Evolutionary conservation across 2,113 vertebrate genomes (phyloP).

Genomic region (Lepus americanus): DNA sequence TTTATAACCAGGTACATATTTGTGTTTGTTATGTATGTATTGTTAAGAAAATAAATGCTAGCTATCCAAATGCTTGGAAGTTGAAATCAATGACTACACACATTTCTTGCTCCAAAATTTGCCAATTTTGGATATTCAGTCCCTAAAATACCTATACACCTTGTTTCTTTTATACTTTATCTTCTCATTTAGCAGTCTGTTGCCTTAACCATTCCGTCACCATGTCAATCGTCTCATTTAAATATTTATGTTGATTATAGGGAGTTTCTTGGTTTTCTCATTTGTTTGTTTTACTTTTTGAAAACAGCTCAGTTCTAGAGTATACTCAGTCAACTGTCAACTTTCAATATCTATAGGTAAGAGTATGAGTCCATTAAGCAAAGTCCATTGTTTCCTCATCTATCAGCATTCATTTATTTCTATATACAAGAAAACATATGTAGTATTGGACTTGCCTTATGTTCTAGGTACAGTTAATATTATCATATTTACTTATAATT

Average conservation of each 20-base stretch:
- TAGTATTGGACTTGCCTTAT: background rate
- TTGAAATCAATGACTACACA: background rate
- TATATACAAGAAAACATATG: background rate
- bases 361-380: background rate
- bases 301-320: background rate
- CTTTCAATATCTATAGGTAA: constrained; percentile 27
- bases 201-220: no score
- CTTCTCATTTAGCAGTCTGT: background rate
- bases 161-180: background rate
- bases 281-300: background rate
- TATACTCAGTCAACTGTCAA: constrained; percentile 27
- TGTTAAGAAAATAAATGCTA: background rate
- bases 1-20: background rate
- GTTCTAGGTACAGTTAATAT: background rate
- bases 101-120: background rate
- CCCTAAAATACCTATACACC: background rate
- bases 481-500: background rate
- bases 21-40: background rate
- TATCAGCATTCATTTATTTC: constrained; percentile 9
- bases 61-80: background rate
- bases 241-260: background rate
- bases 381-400: background rate
- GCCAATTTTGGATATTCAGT: background rate
- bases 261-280: background rate
- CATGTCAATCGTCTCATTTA: background rate